Evolutionary conservation across 2,888 invertebrate genomes (phyloP).

Genomic region (Criorhina ranunculi): DNA sequence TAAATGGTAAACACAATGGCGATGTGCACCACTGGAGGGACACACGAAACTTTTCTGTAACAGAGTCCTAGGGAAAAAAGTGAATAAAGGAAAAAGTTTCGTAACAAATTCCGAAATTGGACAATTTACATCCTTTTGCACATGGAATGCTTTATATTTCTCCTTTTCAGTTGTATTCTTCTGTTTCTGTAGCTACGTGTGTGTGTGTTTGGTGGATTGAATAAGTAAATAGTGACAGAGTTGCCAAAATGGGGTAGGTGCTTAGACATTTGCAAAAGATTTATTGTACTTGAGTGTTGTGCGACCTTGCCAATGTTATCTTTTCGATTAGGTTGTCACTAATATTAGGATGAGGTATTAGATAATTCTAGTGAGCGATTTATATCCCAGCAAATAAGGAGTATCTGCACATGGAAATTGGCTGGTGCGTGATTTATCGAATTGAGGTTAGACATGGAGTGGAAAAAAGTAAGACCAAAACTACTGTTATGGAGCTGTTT

Average conservation of each 20-base stretch:
- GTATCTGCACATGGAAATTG: no score
- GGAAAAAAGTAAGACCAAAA: no score
- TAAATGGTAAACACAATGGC: conserved; percentile 16
- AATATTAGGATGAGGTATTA: conserved; percentile 32
- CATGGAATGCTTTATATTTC: conserved; percentile 46
- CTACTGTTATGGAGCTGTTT: no score
- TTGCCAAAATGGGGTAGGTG: not conserved
- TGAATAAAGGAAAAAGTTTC: conserved; percentile 62
- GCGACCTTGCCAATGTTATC: conserved; percentile 49
- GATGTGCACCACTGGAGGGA: conserved; percentile 40
- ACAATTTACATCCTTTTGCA: conserved; percentile 66
- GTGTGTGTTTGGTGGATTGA: not conserved
- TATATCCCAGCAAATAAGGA: conserved; percentile 5
- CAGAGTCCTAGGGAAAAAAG: conserved; percentile 29
- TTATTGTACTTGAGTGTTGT: conserved; percentile 27
- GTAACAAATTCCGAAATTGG: conserved; percentile 58
- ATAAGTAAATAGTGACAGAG: conserved; percentile 25
- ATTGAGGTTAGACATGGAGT: no score
- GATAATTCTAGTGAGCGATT: conserved; percentile 48
- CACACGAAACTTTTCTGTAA: conserved; percentile 25
- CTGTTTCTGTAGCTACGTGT: not conserved
- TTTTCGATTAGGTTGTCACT: conserved; percentile 39
- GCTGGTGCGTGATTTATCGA: not conserved
- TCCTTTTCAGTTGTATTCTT: not conserved
- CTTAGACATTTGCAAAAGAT: conserved; percentile 24